Conservation (phyloP, 2,113 vertebrate species). For the Colaptes auratus region DNA sequence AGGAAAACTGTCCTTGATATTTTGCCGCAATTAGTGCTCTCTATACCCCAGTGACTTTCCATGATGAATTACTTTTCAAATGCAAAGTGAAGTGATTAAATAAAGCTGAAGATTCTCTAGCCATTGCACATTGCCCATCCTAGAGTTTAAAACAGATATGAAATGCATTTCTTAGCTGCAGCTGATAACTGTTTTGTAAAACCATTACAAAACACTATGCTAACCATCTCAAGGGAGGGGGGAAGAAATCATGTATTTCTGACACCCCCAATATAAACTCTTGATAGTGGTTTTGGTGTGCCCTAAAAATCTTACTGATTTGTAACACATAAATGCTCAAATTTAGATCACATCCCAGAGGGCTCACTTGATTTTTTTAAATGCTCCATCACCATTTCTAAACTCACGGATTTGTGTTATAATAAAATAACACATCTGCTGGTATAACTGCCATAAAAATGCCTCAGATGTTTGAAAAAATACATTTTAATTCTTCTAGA, state of each 20-base stretch:
- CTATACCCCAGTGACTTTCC: conserved; percentile 82
- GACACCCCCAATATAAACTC: neutral
- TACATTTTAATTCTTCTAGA: neutral
- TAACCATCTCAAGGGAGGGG: neutral
- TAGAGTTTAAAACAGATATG: conserved; percentile 45
- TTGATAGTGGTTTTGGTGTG: neutral
- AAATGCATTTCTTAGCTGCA: neutral
- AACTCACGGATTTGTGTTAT: neutral
- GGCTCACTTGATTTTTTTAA: neutral
- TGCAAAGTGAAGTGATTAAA: conserved; percentile 86
- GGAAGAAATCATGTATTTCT: no score
- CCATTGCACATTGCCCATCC: conserved; percentile 54
- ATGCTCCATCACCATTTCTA: neutral
- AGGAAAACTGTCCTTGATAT: conserved; percentile 86
- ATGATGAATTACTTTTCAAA: conserved; percentile 88
- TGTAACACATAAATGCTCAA: neutral
- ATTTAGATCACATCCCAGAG: neutral
- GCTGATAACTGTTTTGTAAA: neutral
- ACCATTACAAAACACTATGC: neutral
- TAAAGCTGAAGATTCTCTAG: conserved; percentile 79
- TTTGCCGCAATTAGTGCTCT: conserved; percentile 84
- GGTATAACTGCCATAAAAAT: neutral
- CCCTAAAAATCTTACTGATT: neutral
- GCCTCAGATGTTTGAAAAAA: neutral
- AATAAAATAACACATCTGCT: neutral